Evolutionary conservation across 2,113 vertebrate genomes (phyloP), one percentile per base, ranked within the genome.

Genomic region (Cepphus grylle): DNA sequence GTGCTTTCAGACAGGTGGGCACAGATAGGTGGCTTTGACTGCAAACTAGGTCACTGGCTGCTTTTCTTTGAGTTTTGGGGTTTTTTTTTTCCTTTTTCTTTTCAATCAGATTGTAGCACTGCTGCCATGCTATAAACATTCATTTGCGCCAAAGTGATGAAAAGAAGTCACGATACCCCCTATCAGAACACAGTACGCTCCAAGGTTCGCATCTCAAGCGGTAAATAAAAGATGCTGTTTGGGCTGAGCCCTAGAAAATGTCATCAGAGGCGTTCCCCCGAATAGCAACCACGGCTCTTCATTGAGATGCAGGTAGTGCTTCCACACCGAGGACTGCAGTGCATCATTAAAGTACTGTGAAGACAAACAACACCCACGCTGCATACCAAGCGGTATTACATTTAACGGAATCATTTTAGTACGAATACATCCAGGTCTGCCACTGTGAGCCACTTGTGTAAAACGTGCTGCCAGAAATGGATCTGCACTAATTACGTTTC

Each of bases 381-480:
- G 98, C 97, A 98, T 98, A 98, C 97, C 97, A 98, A 98, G 97
- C 86, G 97, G 95, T 36, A 17, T 45, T 87, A 61, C 96, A 47
- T 96, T 97, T 96, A 98, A 98, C 95, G 30, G 96, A 94, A 96
- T 96, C 96, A 93, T 96, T 97, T 98, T 83, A 85, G 96, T 87
- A 93, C 70, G 89, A 97, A 93, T 71, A 80, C 86, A 97, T 82
- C 95, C 92, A 30, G 30, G 72, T 73, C 96, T 70, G 89, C 86
- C 90, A 88, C 93, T 26, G 90, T 13, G 67, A 97, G 93, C 96
- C 96, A 70, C 96, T 95, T n/a, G 69, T 86, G 90, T 43, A 88
- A 93, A 96, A 95, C 40, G 70, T 19, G 83, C 93, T 29, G 65
- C 88, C 87, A 86, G 95, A 96, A 91, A 96, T 22, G 88, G 84